Evolutionary conservation across 2,888 invertebrate species (phyloP).

Genomic region (Tenthredo notha): DNA sequence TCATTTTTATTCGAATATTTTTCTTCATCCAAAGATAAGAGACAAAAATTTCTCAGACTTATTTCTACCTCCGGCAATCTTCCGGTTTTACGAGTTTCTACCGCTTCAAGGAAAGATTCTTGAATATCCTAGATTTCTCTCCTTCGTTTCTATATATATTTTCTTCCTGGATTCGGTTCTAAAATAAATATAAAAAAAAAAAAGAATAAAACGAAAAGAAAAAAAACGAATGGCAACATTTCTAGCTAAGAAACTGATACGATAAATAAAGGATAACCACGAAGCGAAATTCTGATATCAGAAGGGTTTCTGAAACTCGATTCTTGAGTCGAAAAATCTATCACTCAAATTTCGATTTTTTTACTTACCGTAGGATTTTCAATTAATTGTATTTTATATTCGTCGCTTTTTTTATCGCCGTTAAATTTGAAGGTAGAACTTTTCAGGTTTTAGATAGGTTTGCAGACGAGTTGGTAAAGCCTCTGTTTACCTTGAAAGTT

Average conservation of each 20-base stretch:
- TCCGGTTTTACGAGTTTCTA: constrained; percentile 4
- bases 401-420: not conserved
- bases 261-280: not conserved
- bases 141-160: not conserved
- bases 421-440: not conserved
- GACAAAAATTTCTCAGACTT: not conserved
- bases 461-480: not conserved
- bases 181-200: not conserved
- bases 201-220: not conserved
- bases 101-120: not conserved
- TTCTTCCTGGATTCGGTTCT: not conserved
- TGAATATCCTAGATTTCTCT: constrained; percentile 28
- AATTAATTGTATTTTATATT: not conserved
- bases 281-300: not conserved
- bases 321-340: not conserved
- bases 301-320: not conserved
- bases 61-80: constrained; percentile 8
- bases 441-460: not conserved
- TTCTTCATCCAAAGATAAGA: not conserved
- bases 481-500: constrained; percentile 5
- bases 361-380: not conserved
- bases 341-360: not conserved
- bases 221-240: not conserved
- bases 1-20: not conserved
- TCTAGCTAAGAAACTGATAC: not conserved